Conservation (phyloP, 2,797 vertebrate species). For the Rhynchotus rufescens region DNA sequence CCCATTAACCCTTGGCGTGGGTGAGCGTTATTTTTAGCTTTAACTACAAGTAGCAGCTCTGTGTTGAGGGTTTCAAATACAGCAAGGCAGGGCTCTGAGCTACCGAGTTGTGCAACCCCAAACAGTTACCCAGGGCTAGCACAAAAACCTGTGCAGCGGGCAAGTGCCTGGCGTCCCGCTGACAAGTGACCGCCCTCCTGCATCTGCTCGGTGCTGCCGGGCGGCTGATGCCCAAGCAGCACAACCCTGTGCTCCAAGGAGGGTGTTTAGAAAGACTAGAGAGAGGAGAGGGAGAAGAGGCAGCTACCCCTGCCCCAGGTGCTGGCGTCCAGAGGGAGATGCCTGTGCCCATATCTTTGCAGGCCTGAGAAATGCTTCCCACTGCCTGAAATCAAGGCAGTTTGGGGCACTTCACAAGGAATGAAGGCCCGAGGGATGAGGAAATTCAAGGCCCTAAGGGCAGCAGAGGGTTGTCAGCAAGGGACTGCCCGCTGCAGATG, state of each 20-base stretch:
- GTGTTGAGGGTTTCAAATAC: neutral
- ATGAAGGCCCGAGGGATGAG: neutral
- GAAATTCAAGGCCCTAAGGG: neutral
- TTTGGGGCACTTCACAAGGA: neutral
- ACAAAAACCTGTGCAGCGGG: neutral
- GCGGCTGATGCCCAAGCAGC: neutral
- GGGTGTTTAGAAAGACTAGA: neutral
- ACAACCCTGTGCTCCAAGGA: neutral
- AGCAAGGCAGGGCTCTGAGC: neutral
- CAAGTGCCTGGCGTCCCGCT: neutral
- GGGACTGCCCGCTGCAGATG: neutral
- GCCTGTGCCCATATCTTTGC: neutral
- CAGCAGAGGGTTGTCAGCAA: neutral
- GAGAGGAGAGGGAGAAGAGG: neutral
- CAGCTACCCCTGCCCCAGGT: neutral
- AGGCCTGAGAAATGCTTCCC: neutral
- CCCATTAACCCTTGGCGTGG: constrained; percentile 31
- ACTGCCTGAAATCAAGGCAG: neutral
- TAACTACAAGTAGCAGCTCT: constrained; percentile 20
- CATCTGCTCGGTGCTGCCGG: neutral
- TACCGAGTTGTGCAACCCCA: neutral
- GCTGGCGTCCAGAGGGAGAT: neutral
- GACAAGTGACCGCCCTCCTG: neutral
- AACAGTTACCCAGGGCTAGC: neutral
- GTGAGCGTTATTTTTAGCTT: constrained; percentile 49